Evolutionary conservation across 2,888 invertebrate genomes (phyloP), one percentile per base, ranked within the genome.

Genomic region (Panzeria rudis): DNA sequence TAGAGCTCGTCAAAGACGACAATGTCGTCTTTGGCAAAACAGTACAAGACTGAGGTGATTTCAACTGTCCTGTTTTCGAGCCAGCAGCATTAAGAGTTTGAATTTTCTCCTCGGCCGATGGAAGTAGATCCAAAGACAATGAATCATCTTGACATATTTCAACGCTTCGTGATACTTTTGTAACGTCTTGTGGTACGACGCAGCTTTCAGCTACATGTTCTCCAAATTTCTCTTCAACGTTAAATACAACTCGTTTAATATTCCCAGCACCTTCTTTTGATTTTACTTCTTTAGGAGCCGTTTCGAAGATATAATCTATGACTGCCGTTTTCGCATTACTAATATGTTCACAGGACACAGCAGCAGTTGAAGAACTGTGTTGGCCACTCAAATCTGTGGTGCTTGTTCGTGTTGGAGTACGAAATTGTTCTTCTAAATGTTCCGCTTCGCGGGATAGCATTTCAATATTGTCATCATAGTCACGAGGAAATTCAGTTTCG

Each of bases 401-500:
- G 52, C 82, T 82, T 11, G 72, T 77, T n/a, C 54, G 88, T 29
- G 76, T 89, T 86, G 71, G 90, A 76, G 61, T 86, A 32, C 92
- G 92, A 86, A 93, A 93, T 86, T 93, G 92, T 64, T 92, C 92
- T 79, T 93, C 93, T 79, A 93, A 88, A 86, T 92, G 92, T 84
- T 93, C 93, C 6, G 92, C 91, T 84, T 93, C 93, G 5, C 92
- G 92, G 23, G 92, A 92, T 41, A 93, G 79, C 87, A 92, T 91
- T 80, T 93, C 93, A 87, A 93, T 93, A 83, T 93, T 93, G 83
- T 92, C 93, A 87, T 93, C 93, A 73, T 93, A 91, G 86, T 93
- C 93, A 17, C 93, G 90, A 4, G 93, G 92, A 84, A 92, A 93
- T 86, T 93, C 93, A 3, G 93, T 93, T 87, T 93, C 92, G 71